A percentile compares a stretch with the other conserved stretches of the same genome.
Conservation (phyloP, 2,113 vertebrate species). For the Thunnus maccoyii region DNA sequence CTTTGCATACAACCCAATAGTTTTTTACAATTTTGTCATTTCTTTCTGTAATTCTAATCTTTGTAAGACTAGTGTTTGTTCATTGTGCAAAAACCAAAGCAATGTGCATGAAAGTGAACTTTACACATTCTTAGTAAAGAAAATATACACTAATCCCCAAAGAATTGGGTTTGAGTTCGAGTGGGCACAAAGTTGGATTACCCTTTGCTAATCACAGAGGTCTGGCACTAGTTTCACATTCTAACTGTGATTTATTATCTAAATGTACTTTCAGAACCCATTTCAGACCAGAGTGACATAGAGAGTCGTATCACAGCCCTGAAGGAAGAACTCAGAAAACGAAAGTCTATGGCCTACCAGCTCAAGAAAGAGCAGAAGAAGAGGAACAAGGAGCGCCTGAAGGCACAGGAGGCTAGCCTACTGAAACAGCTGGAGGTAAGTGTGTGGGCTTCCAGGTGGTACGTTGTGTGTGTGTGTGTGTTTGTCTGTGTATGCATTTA, state of each 20-base stretch:
- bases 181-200: slow-evolving; percentile 70
- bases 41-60: not conserved
- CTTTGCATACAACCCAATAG: not conserved
- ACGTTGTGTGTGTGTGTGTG: not conserved
- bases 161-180: slow-evolving; percentile 52
- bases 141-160: slow-evolving; percentile 67
- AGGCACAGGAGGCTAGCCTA: slow-evolving; percentile 95
- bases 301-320: slow-evolving; percentile 94
- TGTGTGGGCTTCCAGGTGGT: not conserved
- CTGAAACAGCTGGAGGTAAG: slow-evolving; percentile 94
- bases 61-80: slow-evolving; percentile 28
- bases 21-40: too few relatives aligned
- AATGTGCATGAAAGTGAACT: slow-evolving; percentile 14
- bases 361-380: slow-evolving; percentile 96
- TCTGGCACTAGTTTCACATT: slow-evolving; percentile 61
- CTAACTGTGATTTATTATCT: slow-evolving; percentile 57
- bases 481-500: not conserved
- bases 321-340: slow-evolving; percentile 92
- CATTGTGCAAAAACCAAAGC: slow-evolving; percentile 21
- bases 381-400: slow-evolving; percentile 93
- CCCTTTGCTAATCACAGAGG: slow-evolving; percentile 62
- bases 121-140: slow-evolving; percentile 50
- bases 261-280: slow-evolving; percentile 86
- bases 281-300: slow-evolving; percentile 96
- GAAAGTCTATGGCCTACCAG: slow-evolving; percentile 93